phyloP scores from a whole-genome alignment of 2,888 invertebrate species.

The Tachina fera region DNA sequence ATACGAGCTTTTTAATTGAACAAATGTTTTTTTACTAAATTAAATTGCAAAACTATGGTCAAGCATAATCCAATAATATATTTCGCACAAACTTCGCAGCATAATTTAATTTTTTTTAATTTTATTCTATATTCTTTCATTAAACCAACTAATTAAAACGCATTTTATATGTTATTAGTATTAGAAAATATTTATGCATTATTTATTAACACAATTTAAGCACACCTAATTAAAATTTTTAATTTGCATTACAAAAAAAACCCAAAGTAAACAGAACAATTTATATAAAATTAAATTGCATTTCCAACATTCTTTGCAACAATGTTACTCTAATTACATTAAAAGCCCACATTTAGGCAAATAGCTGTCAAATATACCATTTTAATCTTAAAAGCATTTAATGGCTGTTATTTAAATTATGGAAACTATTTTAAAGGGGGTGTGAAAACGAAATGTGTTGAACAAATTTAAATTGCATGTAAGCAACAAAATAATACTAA shows the following conservation, averaged over 20 bases:
- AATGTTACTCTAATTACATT: constrained; percentile 45
- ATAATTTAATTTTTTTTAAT: too few relatives aligned
- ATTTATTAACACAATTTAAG: constrained; percentile 4
- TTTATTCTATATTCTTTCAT: neutral
- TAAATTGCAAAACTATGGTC: too few relatives aligned
- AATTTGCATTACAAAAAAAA: neutral
- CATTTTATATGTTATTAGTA: constrained; percentile 30
- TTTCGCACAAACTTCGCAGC: too few relatives aligned
- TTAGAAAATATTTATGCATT: neutral
- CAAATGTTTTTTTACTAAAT: too few relatives aligned
- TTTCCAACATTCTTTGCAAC: constrained; percentile 9
- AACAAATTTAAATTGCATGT: neutral
- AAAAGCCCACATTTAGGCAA: constrained; percentile 21
- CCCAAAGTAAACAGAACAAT: neutral
- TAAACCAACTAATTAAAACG: constrained; percentile 36
- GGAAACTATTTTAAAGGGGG: neutral
- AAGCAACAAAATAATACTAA: neutral
- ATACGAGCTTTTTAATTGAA: too few relatives aligned
- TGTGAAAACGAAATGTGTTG: neutral
- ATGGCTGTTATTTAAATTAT: constrained; percentile 20
- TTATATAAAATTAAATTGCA: neutral
- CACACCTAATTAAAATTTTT: constrained; percentile 9
- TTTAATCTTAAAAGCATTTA: constrained; percentile 30
- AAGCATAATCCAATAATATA: too few relatives aligned
- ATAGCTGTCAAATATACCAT: constrained; percentile 40